Conservation (phyloP, 2,113 vertebrate species). For the Nanorana parkeri region DNA sequence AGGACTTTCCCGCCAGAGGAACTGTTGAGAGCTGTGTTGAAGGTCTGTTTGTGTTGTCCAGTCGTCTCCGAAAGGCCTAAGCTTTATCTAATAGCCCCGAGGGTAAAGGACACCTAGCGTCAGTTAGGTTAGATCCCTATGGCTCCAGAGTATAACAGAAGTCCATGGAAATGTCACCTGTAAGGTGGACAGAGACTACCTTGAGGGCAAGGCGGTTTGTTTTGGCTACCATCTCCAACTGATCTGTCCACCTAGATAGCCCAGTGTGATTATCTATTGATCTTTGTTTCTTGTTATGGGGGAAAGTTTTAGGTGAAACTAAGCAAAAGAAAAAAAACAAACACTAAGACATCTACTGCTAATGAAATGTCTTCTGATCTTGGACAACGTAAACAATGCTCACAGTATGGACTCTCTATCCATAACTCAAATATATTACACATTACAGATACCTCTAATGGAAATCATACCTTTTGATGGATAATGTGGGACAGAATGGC, state of each 20-base stretch:
- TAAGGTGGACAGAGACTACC: background rate
- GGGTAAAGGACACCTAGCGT: background rate
- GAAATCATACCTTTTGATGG: too few species aligned
- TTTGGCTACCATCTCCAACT: slow-evolving; percentile 34
- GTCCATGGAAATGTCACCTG: background rate
- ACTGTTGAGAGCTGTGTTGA: too few species aligned
- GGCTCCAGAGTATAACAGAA: slow-evolving; percentile 17
- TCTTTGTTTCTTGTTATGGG: background rate
- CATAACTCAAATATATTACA: too few species aligned
- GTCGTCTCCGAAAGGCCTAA: background rate
- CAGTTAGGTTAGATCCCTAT: slow-evolving; percentile 3
- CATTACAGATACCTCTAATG: too few species aligned
- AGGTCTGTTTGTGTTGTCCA: background rate
- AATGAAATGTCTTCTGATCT: too few species aligned
- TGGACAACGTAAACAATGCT: too few species aligned
- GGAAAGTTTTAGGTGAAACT: background rate
- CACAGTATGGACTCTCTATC: too few species aligned
- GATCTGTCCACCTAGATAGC: background rate
- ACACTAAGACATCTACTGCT: too few species aligned
- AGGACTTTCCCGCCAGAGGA: too few species aligned
- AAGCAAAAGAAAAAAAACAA: too few species aligned
- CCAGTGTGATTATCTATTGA: background rate
- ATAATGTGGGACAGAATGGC: too few species aligned
- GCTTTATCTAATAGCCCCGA: slow-evolving; percentile 10
- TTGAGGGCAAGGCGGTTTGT: slow-evolving; percentile 34